Percentiles rank a stretch among this genome's conserved stretches.
These are phyloP conservation scores for Boleophthalmus pectinirostris DNA, from an alignment of 2,113 vertebrate species.

Conservation along the genomic window DNA sequence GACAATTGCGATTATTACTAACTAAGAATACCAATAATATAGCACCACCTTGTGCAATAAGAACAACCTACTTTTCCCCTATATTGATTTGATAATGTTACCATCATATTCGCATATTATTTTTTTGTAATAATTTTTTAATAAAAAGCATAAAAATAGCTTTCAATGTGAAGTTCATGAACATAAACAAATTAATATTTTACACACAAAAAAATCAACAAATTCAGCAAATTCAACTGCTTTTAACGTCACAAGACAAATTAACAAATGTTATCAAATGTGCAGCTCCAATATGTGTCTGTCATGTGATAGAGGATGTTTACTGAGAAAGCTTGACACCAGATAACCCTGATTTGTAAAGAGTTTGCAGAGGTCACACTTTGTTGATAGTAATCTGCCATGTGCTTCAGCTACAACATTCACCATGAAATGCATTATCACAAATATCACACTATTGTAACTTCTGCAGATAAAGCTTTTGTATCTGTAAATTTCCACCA, in stretches of 20 bases:
- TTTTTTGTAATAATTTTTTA: no score
- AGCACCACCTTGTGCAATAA: not conserved
- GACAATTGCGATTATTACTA: not conserved
- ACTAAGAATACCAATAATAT: not conserved
- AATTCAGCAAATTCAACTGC: no score
- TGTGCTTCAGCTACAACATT: not conserved
- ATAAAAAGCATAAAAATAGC: no score
- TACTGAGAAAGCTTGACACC: not conserved
- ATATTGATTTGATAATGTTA: no score
- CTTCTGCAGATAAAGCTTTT: no score
- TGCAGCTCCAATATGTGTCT: not conserved
- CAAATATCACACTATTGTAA: no score
- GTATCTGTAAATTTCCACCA: no score
- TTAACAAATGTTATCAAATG: not conserved
- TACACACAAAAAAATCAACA: no score
- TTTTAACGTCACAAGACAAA: not conserved
- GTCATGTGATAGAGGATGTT: not conserved
- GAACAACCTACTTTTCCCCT: not conserved
- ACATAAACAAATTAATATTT: no score
- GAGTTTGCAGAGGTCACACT: constrained; percentile 1
- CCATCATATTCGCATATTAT: no score
- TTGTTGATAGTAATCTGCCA: constrained; percentile 8
- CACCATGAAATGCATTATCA: no score
- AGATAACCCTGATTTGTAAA: not conserved
- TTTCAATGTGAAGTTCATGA: no score